Base-by-base conservation (phyloP, 1,140 invertebrate genomes). In the Lineus longissimus region DNA sequence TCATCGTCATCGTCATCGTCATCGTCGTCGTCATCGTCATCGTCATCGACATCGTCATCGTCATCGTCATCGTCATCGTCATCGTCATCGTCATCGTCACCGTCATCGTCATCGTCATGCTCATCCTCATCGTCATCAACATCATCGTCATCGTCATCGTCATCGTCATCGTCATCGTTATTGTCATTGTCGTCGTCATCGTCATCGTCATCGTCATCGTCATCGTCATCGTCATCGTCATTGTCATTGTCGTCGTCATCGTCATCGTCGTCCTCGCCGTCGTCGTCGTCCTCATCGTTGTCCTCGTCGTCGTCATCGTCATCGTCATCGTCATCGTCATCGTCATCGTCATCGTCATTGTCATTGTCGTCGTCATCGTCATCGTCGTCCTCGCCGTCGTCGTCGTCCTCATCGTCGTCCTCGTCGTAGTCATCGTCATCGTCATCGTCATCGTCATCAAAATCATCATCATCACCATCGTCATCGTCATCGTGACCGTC, bases 21-120 rank as follows among this genome's bases (percentile, higher is more conserved):
- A 60, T 1, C 33, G 29, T 40, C 33, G 25, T 1, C 25, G 27
- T 61, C 59, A 61, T 61, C 59, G 27, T 61, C 27, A 27, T 61
- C 59, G 27, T 55, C 59, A 55, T 61, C 41, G 29, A 29, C n/a
- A 19, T 61, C 41, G 29, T 55, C n/a, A 19, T 61, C 41, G n/a
- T n/a, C n/a, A n/a, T 22, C 4, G 6, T 55, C 55, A 45, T 15
- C 1, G 17, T 29, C 55, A 31, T 4, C 6, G 4, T 41, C 43
- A 7, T 56, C 23, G 17, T 56, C 2, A 4, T 11, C 23, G 6
- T 29, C 27, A 0, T 2, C 25, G 1, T 56, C 41, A 27, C 1
- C 41, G 19, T 23, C 25, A 27, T 29, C 41, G n/a, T 23, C 27
- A 55, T 23, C 25, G 2, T 19, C 19, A n/a, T n/a, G n/a, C n/a